Percentiles rank a stretch among this genome's conserved stretches.
These are phyloP conservation scores for Automeris io DNA, from an alignment of 2,888 invertebrate genomes.

Conservation along the genomic window DNA sequence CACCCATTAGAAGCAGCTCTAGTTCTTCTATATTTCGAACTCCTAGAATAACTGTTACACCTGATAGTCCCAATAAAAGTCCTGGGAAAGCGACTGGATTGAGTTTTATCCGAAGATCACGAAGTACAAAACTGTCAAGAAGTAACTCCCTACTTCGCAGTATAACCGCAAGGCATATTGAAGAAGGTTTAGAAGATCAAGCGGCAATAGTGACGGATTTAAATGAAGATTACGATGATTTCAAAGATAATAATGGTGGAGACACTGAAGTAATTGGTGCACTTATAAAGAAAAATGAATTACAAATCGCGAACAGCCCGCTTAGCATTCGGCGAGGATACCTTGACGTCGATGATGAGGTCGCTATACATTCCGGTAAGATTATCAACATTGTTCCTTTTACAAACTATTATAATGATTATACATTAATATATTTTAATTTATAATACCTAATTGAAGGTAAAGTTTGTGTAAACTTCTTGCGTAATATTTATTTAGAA, in stretches of 20 bases:
- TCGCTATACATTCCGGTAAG: conserved; percentile 85
- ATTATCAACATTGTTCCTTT: conserved; percentile 10
- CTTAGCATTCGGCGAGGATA: conserved; percentile 66
- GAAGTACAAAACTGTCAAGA: conserved; percentile 83
- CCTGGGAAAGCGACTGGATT: conserved; percentile 70
- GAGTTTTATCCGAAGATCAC: conserved; percentile 82
- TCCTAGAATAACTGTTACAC: conserved; percentile 61
- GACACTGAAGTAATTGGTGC: conserved; percentile 60
- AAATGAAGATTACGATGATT: conserved; percentile 58
- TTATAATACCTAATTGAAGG: too few relatives aligned
- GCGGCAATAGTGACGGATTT: conserved; percentile 54
- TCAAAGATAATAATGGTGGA: conserved; percentile 58
- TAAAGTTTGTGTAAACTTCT: background rate
- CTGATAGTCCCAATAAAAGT: conserved; percentile 74
- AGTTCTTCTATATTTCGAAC: conserved; percentile 67
- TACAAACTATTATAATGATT: too few relatives aligned
- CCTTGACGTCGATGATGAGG: conserved; percentile 81
- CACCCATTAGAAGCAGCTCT: conserved; percentile 65
- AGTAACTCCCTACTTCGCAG: conserved; percentile 80
- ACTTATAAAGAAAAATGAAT: conserved; percentile 66
- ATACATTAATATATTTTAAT: conserved; percentile 21
- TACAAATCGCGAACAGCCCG: conserved; percentile 58
- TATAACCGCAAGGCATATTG: conserved; percentile 69
- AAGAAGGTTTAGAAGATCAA: conserved; percentile 61
- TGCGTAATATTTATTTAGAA: background rate